These are phyloP conservation scores for Hyposoter didymator DNA, from an alignment of 2,888 invertebrate genomes.

Conservation along the genomic window DNA sequence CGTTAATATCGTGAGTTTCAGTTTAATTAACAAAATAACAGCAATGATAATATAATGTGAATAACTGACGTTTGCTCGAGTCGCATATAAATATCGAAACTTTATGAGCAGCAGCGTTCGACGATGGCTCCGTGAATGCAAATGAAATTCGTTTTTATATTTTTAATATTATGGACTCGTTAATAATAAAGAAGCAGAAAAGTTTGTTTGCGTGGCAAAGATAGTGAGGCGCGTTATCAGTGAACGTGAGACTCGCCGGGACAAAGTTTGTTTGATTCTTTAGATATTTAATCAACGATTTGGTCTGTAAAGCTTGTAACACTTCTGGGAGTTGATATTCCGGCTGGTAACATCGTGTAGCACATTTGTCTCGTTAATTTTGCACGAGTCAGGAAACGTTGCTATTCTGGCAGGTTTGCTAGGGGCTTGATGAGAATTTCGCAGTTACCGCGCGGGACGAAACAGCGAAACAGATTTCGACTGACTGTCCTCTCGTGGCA, in stretches of 20 bases:
- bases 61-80: background rate
- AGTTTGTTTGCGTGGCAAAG: background rate
- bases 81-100: background rate
- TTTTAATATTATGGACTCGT: background rate
- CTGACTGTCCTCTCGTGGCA: constrained; percentile 41
- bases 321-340: background rate
- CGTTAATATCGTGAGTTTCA: background rate
- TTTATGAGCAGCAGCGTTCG: background rate
- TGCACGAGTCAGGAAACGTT: constrained; percentile 30
- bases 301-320: constrained; percentile 3
- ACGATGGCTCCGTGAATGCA: background rate
- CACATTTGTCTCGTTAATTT: constrained; percentile 49
- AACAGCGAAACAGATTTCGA: constrained; percentile 42
- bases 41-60: background rate
- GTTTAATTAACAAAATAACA: background rate
- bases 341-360: constrained; percentile 30
- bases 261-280: background rate
- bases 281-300: constrained; percentile 1
- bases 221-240: background rate
- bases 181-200: background rate
- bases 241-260: background rate
- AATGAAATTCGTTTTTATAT: background rate
- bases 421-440: constrained; percentile 40
- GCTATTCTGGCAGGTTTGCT: constrained; percentile 15
- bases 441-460: constrained; percentile 30